Evolutionary conservation across 2,888 invertebrate genomes (phyloP).

Genomic region (Odontothrips loti): DNA sequence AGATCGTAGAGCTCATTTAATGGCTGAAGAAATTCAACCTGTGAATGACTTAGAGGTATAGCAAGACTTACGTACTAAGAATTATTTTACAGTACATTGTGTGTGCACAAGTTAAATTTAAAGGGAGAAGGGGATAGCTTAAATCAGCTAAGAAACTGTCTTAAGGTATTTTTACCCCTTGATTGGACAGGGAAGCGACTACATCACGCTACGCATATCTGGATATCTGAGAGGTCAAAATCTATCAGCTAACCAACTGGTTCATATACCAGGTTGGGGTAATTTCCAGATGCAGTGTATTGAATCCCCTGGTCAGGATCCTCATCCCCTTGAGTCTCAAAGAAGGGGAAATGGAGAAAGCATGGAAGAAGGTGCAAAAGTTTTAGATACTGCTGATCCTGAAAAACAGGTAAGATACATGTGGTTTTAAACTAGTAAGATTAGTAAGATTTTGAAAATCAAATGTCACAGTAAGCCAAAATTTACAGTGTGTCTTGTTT

Average conservation of each 20-base stretch:
- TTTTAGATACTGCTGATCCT: conserved; percentile 60
- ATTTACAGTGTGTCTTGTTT: neutral
- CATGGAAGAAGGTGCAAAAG: conserved; percentile 40
- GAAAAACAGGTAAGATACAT: conserved; percentile 53
- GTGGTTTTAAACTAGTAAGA: neutral
- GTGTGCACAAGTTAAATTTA: too few relatives aligned
- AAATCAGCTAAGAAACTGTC: neutral
- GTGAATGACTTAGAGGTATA: conserved; percentile 49
- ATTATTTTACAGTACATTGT: too few relatives aligned
- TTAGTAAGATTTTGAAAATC: conserved; percentile 12
- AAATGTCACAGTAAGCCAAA: neutral
- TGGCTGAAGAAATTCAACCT: conserved; percentile 76
- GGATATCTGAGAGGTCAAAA: conserved; percentile 83
- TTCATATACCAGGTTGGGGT: conserved; percentile 89
- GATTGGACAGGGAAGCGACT: conserved; percentile 43
- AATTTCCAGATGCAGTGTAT: conserved; percentile 88
- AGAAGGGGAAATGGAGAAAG: conserved; percentile 28
- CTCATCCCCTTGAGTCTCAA: conserved; percentile 54
- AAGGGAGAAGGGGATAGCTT: neutral
- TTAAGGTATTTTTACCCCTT: conserved; percentile 21
- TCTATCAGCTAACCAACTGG: conserved; percentile 78
- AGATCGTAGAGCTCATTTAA: conserved; percentile 75
- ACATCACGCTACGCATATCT: conserved; percentile 71
- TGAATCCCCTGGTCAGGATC: conserved; percentile 61
- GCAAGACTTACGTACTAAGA: conserved; percentile 40